These are phyloP conservation scores for Eristalinus aeneus DNA, from an alignment of 2,888 invertebrate genomes.

Conservation along the genomic window DNA sequence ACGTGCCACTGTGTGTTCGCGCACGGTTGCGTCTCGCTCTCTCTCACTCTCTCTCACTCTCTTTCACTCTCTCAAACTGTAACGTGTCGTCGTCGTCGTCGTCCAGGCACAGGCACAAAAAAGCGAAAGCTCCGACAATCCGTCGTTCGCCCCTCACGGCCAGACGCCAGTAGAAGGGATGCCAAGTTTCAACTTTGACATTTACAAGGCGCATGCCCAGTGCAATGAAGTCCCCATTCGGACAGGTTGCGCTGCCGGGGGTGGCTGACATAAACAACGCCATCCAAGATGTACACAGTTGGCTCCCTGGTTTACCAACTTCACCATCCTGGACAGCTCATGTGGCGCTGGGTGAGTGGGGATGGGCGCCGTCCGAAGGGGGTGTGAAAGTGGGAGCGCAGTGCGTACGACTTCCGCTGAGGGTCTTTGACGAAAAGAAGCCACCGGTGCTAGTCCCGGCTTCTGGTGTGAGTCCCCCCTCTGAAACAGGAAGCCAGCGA, in stretches of 20 bases:
- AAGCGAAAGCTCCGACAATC: not conserved
- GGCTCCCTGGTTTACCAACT: not conserved
- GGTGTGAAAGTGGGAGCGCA: conserved; percentile 8
- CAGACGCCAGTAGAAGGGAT: conserved; percentile 2
- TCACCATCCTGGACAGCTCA: conserved; percentile 4
- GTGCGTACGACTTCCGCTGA: conserved; percentile 10
- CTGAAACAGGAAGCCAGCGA: not conserved
- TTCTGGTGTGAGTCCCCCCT: not conserved
- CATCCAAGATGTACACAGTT: not conserved
- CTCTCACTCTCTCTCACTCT: not conserved
- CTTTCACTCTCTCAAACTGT: not conserved
- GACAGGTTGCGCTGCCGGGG: not conserved
- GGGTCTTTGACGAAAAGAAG: conserved; percentile 1
- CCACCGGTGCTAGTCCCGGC: not conserved
- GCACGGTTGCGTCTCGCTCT: not conserved
- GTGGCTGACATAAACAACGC: conserved; percentile 1
- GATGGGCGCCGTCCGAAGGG: not conserved
- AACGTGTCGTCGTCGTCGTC: not conserved
- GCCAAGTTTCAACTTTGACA: conserved; percentile 69
- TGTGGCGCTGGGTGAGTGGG: not conserved
- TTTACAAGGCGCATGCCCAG: conserved; percentile 59
- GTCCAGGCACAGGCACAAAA: not conserved
- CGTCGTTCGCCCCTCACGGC: not conserved
- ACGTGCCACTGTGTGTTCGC: conserved; percentile 43
- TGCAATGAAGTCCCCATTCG: conserved; percentile 22